Conservation (phyloP, 2,113 vertebrate genomes). For the Morone chrysops region DNA sequence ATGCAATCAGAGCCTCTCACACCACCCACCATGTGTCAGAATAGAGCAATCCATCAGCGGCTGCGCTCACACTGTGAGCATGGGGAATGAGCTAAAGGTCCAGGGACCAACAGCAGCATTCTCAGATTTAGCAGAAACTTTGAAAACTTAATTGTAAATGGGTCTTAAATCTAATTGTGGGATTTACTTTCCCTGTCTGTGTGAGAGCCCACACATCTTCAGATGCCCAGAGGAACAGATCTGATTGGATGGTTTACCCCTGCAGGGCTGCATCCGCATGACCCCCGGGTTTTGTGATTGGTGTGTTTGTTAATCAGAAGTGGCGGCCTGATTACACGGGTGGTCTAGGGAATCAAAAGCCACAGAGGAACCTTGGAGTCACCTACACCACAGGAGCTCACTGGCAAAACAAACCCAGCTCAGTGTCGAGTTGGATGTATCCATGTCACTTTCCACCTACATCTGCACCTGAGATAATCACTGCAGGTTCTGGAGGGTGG, state of each 20-base stretch:
- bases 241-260: slow-evolving; percentile 54
- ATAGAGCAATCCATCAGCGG: slow-evolving; percentile 30
- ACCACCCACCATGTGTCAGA: slow-evolving; percentile 31
- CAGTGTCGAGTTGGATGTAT: slow-evolving; percentile 44
- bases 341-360: slow-evolving; percentile 61
- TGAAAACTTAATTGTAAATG: slow-evolving; percentile 50
- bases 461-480: slow-evolving; percentile 41
- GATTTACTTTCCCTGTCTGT: slow-evolving; percentile 29
- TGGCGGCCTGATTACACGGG: slow-evolving; percentile 69
- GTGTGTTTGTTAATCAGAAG: slow-evolving; percentile 73
- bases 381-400: slow-evolving; percentile 50
- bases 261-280: slow-evolving; percentile 34
- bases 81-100: slow-evolving; percentile 1
- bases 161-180: slow-evolving; percentile 47
- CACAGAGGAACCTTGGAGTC: slow-evolving; percentile 70
- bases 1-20: slow-evolving; percentile 37
- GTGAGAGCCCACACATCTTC: slow-evolving; percentile 36
- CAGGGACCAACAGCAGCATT: background rate
- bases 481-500: background rate
- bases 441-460: slow-evolving; percentile 29
- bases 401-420: slow-evolving; percentile 12
- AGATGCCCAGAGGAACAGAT: slow-evolving; percentile 6
- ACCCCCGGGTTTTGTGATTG: slow-evolving; percentile 58
- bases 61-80: slow-evolving; percentile 1
- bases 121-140: slow-evolving; percentile 28